Percentiles rank a stretch among this genome's conserved stretches.
These are phyloP conservation scores for Enteromius radiatus DNA, from an alignment of 2,797 vertebrate species.

Conservation along the genomic window DNA sequence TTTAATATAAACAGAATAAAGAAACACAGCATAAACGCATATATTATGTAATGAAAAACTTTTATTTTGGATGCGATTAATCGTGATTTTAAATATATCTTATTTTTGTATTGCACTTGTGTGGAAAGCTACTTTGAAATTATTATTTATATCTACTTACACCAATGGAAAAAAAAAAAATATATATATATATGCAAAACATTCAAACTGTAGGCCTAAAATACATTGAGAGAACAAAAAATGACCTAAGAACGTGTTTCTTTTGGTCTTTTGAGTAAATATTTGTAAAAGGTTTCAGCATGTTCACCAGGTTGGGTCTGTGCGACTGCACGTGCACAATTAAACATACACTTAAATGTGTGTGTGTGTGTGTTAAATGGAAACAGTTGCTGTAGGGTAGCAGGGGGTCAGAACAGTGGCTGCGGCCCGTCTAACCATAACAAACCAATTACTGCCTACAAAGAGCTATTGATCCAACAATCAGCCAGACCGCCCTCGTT, in stretches of 20 bases:
- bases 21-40: too few relatives aligned
- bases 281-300: background rate
- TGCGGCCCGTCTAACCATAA: conserved; percentile 51
- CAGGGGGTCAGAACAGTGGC: conserved; percentile 55
- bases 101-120: too few relatives aligned
- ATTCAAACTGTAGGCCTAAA: too few relatives aligned
- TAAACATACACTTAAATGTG: conserved; percentile 25
- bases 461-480: conserved; percentile 56
- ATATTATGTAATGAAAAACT: too few relatives aligned
- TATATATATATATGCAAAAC: background rate
- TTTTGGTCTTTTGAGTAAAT: background rate
- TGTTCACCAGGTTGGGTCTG: background rate
- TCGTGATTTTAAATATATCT: too few relatives aligned
- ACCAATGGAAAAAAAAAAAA: too few relatives aligned
- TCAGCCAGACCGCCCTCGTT: conserved; percentile 25
- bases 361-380: conserved; percentile 42
- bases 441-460: conserved; percentile 52
- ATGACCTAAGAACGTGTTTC: background rate
- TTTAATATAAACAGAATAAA: too few relatives aligned
- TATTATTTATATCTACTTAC: too few relatives aligned
- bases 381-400: conserved; percentile 54
- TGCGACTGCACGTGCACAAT: background rate
- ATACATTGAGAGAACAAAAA: background rate
- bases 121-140: too few relatives aligned
- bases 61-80: too few relatives aligned